Conservation (phyloP, 2,113 vertebrate genomes). For the Gambusia holbrooki region DNA sequence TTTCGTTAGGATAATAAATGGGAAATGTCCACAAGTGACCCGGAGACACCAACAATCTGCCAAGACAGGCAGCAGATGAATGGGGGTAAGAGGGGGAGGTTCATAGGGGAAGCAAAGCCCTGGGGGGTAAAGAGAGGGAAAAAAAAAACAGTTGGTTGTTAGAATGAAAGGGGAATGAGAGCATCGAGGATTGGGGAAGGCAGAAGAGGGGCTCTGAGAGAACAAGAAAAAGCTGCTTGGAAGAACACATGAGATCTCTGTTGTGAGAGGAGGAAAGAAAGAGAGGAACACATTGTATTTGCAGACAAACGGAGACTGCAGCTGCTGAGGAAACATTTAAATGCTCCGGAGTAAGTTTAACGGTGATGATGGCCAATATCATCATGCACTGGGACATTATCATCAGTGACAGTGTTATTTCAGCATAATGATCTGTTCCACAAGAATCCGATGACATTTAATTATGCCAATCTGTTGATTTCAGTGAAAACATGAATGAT, state of each 20-base stretch:
- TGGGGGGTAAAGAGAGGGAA: background rate
- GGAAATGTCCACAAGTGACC: constrained; percentile 71
- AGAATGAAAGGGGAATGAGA: background rate
- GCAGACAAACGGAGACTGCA: constrained; percentile 42
- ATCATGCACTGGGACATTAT: constrained; percentile 64
- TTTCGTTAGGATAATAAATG: constrained; percentile 75
- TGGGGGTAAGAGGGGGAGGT: constrained; percentile 7
- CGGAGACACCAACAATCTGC: constrained; percentile 58
- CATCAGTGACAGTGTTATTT: constrained; percentile 73
- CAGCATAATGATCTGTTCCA: constrained; percentile 70
- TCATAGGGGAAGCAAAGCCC: constrained; percentile 18
- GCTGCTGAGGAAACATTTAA: constrained; percentile 39
- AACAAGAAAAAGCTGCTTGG: constrained; percentile 3
- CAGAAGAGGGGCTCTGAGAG: background rate
- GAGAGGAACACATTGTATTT: constrained; percentile 24
- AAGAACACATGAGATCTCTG: constrained; percentile 15
- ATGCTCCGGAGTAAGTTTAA: constrained; percentile 64
- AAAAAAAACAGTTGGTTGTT: constrained; percentile 30
- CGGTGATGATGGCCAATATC: constrained; percentile 64
- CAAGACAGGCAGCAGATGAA: constrained; percentile 11
- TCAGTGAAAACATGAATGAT: constrained; percentile 62
- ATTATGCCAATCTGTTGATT: constrained; percentile 76
- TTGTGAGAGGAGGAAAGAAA: constrained; percentile 6
- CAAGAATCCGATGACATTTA: constrained; percentile 77
- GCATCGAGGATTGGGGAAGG: background rate